These are phyloP conservation scores for Selenia dentaria DNA, from an alignment of 2,888 invertebrate genomes.

Conservation along the genomic window DNA sequence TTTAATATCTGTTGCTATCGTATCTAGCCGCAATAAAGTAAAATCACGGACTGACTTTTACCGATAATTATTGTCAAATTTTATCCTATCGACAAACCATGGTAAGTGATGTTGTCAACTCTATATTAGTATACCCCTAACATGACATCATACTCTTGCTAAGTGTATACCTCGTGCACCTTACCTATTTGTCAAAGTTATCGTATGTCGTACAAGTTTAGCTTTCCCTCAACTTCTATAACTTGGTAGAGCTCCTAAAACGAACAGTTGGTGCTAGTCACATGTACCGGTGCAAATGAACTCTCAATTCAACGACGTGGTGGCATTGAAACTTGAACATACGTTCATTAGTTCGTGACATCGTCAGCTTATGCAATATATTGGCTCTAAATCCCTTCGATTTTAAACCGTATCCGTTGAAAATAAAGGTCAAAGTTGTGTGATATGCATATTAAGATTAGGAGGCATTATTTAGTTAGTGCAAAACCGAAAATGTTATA, in stretches of 20 bases:
- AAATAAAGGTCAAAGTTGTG: slow-evolving; percentile 6
- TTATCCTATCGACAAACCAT: too few species aligned
- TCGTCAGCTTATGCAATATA: slow-evolving; percentile 11
- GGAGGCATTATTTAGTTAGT: slow-evolving; percentile 13
- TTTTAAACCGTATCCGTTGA: neutral
- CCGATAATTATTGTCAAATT: too few species aligned
- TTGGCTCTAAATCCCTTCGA: neutral
- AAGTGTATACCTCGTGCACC: too few species aligned
- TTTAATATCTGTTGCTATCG: too few species aligned
- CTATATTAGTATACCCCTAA: too few species aligned
- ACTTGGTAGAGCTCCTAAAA: slow-evolving; percentile 2
- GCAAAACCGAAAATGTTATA: slow-evolving; percentile 5
- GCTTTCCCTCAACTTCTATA: slow-evolving; percentile 22
- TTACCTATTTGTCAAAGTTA: too few species aligned
- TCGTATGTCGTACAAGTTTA: too few species aligned
- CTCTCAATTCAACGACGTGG: slow-evolving; percentile 5
- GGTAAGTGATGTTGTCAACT: too few species aligned
- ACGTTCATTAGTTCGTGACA: slow-evolving; percentile 12
- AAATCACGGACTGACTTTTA: too few species aligned
- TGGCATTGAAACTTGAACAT: slow-evolving; percentile 7
- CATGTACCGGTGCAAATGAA: slow-evolving; percentile 12
- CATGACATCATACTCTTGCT: too few species aligned
- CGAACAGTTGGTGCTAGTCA: neutral
- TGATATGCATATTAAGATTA: slow-evolving; percentile 6
- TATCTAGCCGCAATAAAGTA: too few species aligned